Percentiles rank a stretch among this genome's conserved stretches.
Conservation (phyloP, 1,140 invertebrate genomes). For the Calephelis virginiensis region DNA sequence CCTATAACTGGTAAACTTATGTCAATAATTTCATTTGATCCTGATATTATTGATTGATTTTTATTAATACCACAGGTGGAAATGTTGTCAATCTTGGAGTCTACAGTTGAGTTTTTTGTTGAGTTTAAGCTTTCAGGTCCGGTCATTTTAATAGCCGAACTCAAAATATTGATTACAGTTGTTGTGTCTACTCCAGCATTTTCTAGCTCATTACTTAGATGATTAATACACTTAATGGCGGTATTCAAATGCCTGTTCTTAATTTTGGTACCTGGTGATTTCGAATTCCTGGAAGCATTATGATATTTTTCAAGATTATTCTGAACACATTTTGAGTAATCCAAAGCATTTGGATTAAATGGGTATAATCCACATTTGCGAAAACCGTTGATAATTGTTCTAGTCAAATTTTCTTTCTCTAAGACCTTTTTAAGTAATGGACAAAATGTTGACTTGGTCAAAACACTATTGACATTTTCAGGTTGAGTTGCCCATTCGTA, state of each 20-base stretch:
- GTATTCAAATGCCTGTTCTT: too few relatives aligned
- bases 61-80: conserved; percentile 15
- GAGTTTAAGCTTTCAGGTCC: too few relatives aligned
- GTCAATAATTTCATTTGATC: conserved; percentile 19
- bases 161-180: too few relatives aligned
- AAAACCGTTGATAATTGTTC: conserved; percentile 6
- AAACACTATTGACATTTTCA: too few relatives aligned
- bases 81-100: conserved; percentile 12
- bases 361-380: too few relatives aligned
- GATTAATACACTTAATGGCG: too few relatives aligned
- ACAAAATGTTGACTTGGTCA: too few relatives aligned
- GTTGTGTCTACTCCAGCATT: too few relatives aligned
- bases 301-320: conserved; percentile 18
- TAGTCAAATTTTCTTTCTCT: background rate
- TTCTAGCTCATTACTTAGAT: too few relatives aligned
- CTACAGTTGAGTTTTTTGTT: too few relatives aligned
- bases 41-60: conserved; percentile 22
- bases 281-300: conserved; percentile 16
- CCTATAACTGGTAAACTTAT: conserved; percentile 24
- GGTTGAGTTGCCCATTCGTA: background rate
- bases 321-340: conserved; percentile 20
- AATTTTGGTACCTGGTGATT: too few relatives aligned
- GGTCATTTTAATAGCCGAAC: too few relatives aligned
- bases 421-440: background rate
- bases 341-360: background rate